These are phyloP conservation scores for Ectemnius continuus DNA, from an alignment of 2,888 invertebrate species.

Conservation along the genomic window DNA sequence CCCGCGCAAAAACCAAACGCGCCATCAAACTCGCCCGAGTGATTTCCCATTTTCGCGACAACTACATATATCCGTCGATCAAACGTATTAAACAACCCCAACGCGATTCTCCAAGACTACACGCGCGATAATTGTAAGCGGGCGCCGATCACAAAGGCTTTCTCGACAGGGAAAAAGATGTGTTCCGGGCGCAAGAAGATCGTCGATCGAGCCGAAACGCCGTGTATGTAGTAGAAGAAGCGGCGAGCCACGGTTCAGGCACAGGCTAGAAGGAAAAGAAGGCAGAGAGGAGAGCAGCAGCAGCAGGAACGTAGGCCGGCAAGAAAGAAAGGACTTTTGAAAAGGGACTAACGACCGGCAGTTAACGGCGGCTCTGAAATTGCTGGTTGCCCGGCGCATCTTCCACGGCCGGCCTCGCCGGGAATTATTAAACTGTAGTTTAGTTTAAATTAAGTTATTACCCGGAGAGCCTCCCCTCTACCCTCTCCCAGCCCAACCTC, in stretches of 20 bases:
- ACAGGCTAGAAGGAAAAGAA: slow-evolving; percentile 9
- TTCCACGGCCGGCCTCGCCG: slow-evolving; percentile 72
- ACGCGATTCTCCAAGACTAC: no score
- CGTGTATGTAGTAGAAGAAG: neutral
- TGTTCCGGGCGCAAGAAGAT: neutral
- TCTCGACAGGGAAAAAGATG: no score
- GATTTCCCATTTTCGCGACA: no score
- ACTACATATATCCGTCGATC: no score
- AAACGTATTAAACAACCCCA: no score
- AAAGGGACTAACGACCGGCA: slow-evolving; percentile 79
- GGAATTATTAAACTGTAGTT: slow-evolving; percentile 79
- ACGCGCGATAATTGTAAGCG: no score
- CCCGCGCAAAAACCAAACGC: no score
- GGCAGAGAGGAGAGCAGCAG: slow-evolving; percentile 24
- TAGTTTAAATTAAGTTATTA: slow-evolving; percentile 79
- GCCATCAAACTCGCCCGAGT: no score
- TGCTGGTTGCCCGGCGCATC: slow-evolving; percentile 77
- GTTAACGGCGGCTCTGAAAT: slow-evolving; percentile 79
- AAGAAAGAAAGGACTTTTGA: slow-evolving; percentile 77
- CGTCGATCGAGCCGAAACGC: slow-evolving; percentile 1
- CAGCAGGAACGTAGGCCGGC: slow-evolving; percentile 52
- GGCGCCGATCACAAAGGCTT: no score
- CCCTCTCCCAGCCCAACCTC: no score
- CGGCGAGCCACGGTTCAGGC: neutral
- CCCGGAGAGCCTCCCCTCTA: slow-evolving; percentile 66